Evolutionary conservation across 53 echinoderm and acorn worm species (phyloP).

Genomic region (Apostichopus leukothele): DNA sequence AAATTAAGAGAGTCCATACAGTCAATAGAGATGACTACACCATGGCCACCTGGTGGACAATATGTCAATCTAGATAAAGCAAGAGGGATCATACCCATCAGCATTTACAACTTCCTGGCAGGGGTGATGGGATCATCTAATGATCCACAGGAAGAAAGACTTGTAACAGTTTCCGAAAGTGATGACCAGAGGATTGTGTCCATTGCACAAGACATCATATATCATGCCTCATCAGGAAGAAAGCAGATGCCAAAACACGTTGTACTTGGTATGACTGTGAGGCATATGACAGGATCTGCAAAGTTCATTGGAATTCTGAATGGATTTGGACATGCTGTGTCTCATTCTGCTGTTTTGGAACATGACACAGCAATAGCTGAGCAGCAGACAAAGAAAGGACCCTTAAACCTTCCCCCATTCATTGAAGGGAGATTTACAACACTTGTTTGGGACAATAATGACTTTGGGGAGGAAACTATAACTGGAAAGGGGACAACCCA

Average conservation of each 20-base stretch:
- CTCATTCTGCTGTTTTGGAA: constrained; percentile 2
- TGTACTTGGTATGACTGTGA: constrained; percentile 34
- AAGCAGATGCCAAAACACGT: constrained; percentile 30
- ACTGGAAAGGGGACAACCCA: constrained; percentile 68
- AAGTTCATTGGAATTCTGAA: constrained; percentile 43
- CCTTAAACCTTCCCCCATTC: not conserved
- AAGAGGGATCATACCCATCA: constrained; percentile 27
- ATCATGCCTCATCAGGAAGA: constrained; percentile 1
- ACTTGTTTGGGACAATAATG: constrained; percentile 70
- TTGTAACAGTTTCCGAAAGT: constrained; percentile 22
- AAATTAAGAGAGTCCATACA: too few relatives aligned
- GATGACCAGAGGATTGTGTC: constrained; percentile 25
- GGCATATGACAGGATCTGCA: constrained; percentile 53
- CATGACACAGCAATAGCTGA: constrained; percentile 8
- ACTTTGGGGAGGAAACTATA: constrained; percentile 64
- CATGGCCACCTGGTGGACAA: constrained; percentile 56
- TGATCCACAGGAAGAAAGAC: constrained; percentile 26
- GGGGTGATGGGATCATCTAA: constrained; percentile 51
- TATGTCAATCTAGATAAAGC: constrained; percentile 46
- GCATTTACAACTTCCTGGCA: constrained; percentile 50
- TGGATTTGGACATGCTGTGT: constrained; percentile 47
- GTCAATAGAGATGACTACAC: not conserved
- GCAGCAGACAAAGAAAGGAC: constrained; percentile 3
- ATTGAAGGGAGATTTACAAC: constrained; percentile 10
- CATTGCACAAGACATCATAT: constrained; percentile 42